These are phyloP conservation scores for Iselma pallidipennis DNA, from an alignment of 2,888 invertebrate genomes.

Conservation along the genomic window DNA sequence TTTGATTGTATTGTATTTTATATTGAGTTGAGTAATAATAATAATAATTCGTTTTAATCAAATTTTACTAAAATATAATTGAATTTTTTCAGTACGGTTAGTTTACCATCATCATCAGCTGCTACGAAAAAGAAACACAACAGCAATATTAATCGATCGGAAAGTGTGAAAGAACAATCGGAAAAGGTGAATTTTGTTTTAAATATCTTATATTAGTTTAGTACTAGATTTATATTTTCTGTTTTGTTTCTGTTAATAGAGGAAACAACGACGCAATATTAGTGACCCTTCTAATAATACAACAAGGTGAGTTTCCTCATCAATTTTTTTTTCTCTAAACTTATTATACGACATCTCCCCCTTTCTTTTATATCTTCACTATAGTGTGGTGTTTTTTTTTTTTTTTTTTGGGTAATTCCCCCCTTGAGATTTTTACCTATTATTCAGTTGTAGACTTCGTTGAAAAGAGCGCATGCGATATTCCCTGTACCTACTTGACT, in stretches of 20 bases:
- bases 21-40: too few species aligned
- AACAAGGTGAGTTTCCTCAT: slow-evolving; percentile 61
- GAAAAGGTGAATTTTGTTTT: slow-evolving; percentile 48
- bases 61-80: too few species aligned
- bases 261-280: slow-evolving; percentile 74
- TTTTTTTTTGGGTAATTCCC: not conserved
- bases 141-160: slow-evolving; percentile 54
- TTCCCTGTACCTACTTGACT: slow-evolving; percentile 5
- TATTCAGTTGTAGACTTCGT: not conserved
- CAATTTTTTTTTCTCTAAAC: not conserved
- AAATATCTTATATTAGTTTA: not conserved
- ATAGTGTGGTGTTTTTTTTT: not conserved
- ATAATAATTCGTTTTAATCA: too few species aligned
- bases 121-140: slow-evolving; percentile 48
- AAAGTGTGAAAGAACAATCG: slow-evolving; percentile 56
- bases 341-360: too few species aligned
- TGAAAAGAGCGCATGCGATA: slow-evolving; percentile 19
- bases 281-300: slow-evolving; percentile 80
- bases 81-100: slow-evolving; percentile 49
- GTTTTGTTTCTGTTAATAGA: slow-evolving; percentile 52
- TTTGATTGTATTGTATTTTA: not conserved
- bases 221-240: slow-evolving; percentile 1
- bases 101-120: slow-evolving; percentile 49
- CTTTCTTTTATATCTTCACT: too few species aligned
- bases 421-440: not conserved